These are phyloP conservation scores for Malacoraja senta DNA, from an alignment of 2,797 vertebrate genomes.

Conservation along the genomic window DNA sequence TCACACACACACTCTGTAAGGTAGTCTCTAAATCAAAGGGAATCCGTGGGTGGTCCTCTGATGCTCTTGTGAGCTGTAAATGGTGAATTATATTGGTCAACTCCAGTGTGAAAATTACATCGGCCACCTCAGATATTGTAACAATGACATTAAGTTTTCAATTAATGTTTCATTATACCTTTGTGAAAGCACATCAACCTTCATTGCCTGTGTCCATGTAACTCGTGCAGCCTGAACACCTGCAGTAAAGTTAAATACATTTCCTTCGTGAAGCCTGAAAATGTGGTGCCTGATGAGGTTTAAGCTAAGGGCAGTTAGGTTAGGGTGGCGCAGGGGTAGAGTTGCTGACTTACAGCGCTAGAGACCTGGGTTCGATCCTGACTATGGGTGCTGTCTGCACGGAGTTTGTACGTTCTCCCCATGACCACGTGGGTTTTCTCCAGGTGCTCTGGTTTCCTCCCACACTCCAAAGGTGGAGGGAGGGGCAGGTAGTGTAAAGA, in stretches of 20 bases:
- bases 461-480: no score
- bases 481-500: no score
- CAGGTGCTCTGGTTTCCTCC: no score
- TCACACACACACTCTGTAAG: not conserved
- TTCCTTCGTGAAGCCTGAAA: not conserved
- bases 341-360: no score
- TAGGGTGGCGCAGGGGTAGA: no score
- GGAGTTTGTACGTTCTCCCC: no score
- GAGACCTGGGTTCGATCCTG: no score
- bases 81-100: not conserved
- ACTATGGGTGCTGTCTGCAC: no score
- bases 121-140: not conserved
- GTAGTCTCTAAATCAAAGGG: not conserved
- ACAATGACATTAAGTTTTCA: not conserved
- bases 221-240: not conserved
- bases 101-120: not conserved
- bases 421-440: no score
- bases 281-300: not conserved
- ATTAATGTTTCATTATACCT: not conserved
- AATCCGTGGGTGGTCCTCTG: not conserved
- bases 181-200: not conserved
- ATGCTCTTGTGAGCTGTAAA: not conserved
- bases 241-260: not conserved
- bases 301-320: not conserved
- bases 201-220: not conserved